Base-by-base conservation (phyloP, 1,140 invertebrate genomes). In the Caerostris extrusa region DNA sequence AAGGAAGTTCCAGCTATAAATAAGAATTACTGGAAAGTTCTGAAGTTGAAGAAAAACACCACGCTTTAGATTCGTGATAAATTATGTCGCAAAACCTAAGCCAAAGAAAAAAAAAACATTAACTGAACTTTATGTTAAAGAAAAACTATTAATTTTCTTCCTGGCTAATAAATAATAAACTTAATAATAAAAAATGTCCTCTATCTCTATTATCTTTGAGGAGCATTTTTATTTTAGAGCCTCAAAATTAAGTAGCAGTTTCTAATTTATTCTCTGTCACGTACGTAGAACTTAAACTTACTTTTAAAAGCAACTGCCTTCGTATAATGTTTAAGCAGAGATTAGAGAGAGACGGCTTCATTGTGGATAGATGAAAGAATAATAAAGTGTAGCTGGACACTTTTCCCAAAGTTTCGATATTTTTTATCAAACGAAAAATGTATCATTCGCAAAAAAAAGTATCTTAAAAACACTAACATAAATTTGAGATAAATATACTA, bases 121-220 rank as follows among this genome's bases (percentile, higher is more conserved):
- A 34, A 88, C 86, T 7, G 34, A 64, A 88, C 86, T 88, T 57
- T 57, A 88, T 88, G 57, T 60, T 67, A 88, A 64, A 64, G 57
- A 85, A 85, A 88, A 87, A 88, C 86, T 64, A 88, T 88, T 88
- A 64, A 88, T 88, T 88, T 88, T 88, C 86, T 88, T 64, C 86
- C 19, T 53, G 56, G 86, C 8, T 57, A 61, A 61, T 88, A 88
- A 88, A 88, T 88, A 88, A 88, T 88, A 88, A 88, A 88, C 60
- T 58, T 83, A 88, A 88, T 88, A 88, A 57, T 88, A 88, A 87
- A 77, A 88, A 88, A 88, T 64, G 53, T 83, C 56, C 86, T 50
- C 86, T 50, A 88, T 88, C 86, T 88, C 86, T 88, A 88, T 88
- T 64, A 64, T 88, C 58, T 64, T 7, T 53, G 56, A 64, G 60